Percentiles rank a stretch among this genome's conserved stretches.
These are phyloP conservation scores for Thamnophis elegans DNA, from an alignment of 2,797 vertebrate species.

Conservation along the genomic window DNA sequence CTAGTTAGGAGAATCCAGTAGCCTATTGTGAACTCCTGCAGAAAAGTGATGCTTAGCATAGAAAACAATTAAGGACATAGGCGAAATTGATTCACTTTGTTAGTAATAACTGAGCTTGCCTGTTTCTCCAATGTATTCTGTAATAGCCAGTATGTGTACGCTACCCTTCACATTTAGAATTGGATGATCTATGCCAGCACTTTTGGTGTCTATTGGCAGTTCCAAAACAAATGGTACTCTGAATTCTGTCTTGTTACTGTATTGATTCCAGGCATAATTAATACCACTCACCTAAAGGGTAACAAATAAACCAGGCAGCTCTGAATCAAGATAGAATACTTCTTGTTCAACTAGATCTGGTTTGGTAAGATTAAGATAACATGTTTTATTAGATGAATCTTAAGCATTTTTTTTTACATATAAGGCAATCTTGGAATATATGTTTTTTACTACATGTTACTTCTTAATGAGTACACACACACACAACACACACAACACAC, in stretches of 20 bases:
- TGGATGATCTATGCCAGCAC: constrained; percentile 19
- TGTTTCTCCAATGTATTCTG: not conserved
- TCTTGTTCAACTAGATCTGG: constrained; percentile 8
- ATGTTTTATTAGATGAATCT: not conserved
- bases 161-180: not conserved
- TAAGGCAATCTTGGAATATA: not conserved
- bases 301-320: not conserved
- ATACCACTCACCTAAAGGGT: constrained; percentile 24
- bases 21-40: not conserved
- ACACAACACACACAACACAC: no score
- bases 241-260: constrained; percentile 25
- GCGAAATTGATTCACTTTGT: not conserved
- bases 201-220: constrained; percentile 20
- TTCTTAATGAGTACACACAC: not conserved
- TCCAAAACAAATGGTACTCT: constrained; percentile 26
- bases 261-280: constrained; percentile 42
- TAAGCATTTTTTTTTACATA: not conserved
- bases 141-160: not conserved
- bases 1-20: not conserved
- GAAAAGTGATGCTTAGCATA: constrained; percentile 6
- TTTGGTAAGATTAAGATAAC: not conserved
- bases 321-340: constrained; percentile 15
- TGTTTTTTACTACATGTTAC: not conserved
- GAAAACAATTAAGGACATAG: not conserved
- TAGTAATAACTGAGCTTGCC: not conserved